phyloP scores from a whole-genome alignment of 1,140 invertebrate species.

The Heliconius hermathena region DNA sequence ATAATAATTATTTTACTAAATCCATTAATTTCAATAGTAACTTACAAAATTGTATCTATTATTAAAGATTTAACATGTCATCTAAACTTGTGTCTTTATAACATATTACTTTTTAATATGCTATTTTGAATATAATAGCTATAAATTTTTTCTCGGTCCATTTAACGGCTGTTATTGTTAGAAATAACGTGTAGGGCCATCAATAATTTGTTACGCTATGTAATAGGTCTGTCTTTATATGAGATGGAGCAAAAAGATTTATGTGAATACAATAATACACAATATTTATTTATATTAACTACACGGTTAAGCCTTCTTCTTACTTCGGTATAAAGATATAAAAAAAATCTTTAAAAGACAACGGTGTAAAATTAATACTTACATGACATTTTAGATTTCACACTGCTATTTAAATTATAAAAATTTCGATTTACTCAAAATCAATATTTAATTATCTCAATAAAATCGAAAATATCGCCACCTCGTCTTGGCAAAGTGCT shows the following conservation, averaged over 20 bases:
- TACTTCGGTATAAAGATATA: too few relatives aligned
- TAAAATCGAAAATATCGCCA: too few relatives aligned
- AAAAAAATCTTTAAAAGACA: too few relatives aligned
- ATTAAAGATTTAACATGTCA: not conserved
- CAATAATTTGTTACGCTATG: not conserved
- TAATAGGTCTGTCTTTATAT: not conserved
- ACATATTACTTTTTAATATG: not conserved
- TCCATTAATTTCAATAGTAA: not conserved
- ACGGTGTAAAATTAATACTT: too few relatives aligned
- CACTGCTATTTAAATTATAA: too few relatives aligned
- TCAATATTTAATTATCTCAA: too few relatives aligned
- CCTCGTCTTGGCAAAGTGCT: too few relatives aligned
- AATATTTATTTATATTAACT: too few relatives aligned
- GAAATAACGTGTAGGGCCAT: conserved; percentile 2
- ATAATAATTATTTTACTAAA: too few relatives aligned
- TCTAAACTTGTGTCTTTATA: not conserved
- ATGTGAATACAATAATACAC: not conserved
- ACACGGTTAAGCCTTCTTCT: too few relatives aligned
- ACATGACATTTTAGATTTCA: too few relatives aligned
- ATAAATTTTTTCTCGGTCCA: not conserved
- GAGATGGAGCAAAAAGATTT: not conserved
- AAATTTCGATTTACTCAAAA: too few relatives aligned
- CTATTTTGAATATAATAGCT: not conserved
- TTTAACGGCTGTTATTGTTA: not conserved
- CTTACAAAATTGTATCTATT: not conserved